phyloP scores from a whole-genome alignment of 2,113 vertebrate species.

The Gymnarchus niloticus region DNA sequence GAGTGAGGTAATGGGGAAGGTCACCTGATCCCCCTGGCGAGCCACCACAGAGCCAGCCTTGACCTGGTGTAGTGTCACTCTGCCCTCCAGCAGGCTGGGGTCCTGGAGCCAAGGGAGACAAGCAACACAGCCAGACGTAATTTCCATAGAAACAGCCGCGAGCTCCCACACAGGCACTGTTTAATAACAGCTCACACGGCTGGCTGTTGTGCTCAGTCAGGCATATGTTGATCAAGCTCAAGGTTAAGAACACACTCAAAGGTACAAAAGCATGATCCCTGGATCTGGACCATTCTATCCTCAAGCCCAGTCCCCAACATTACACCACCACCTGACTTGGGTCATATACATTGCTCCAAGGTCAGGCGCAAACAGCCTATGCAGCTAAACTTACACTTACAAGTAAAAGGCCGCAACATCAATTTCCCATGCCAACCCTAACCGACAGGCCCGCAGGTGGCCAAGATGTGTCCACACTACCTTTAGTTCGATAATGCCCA shows the following conservation, averaged over 20 bases:
- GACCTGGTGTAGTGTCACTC: conserved; percentile 79
- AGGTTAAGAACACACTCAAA: neutral
- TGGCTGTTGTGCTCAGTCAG: neutral
- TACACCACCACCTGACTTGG: too few species aligned
- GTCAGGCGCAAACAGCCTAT: too few species aligned
- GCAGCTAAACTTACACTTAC: too few species aligned
- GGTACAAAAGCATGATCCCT: neutral
- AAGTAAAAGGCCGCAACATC: too few species aligned
- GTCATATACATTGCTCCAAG: too few species aligned
- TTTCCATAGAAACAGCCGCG: conserved; percentile 1
- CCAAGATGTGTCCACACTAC: conserved; percentile 52
- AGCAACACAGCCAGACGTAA: neutral
- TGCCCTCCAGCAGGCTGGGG: conserved; percentile 70
- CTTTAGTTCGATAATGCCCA: conserved; percentile 79
- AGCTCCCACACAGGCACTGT: neutral
- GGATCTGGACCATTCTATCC: neutral
- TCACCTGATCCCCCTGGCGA: conserved; percentile 87
- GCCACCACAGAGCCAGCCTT: conserved; percentile 79
- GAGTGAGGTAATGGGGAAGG: neutral
- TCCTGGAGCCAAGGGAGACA: conserved; percentile 56
- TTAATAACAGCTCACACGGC: neutral
- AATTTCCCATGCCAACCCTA: neutral
- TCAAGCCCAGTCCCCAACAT: too few species aligned
- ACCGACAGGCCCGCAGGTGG: too few species aligned
- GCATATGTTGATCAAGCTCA: neutral